Conservation (phyloP, 2,113 vertebrate species). For the Vimba vimba region DNA sequence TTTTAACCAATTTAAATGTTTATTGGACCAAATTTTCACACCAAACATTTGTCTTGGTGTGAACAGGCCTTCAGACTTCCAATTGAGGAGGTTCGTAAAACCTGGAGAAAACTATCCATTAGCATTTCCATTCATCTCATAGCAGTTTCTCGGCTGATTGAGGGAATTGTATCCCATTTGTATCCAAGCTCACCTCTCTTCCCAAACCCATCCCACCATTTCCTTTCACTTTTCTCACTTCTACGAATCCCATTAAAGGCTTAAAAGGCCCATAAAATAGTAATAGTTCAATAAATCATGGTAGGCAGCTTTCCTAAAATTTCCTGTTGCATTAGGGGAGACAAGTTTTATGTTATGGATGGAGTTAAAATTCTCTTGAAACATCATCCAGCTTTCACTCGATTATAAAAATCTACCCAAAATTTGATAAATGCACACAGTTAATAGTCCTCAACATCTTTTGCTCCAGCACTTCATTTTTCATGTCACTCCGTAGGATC, state of each 20-base stretch:
- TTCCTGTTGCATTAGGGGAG: conserved; percentile 40
- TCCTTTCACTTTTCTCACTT: neutral
- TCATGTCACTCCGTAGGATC: conserved; percentile 33
- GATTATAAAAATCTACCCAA: conserved; percentile 38
- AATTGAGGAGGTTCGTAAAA: too few relatives aligned
- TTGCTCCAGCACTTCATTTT: conserved; percentile 42
- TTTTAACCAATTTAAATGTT: too few relatives aligned
- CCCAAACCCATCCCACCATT: neutral
- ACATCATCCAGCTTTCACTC: neutral
- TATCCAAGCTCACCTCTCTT: neutral
- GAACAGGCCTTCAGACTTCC: too few relatives aligned
- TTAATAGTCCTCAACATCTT: conserved; percentile 55
- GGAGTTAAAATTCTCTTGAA: neutral
- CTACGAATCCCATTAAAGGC: neutral
- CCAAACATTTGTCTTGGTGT: too few relatives aligned
- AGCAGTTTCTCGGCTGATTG: neutral
- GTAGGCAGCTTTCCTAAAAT: neutral
- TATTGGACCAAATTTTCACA: too few relatives aligned
- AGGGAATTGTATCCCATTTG: neutral
- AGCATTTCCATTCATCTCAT: too few relatives aligned
- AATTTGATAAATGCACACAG: conserved; percentile 28
- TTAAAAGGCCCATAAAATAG: neutral
- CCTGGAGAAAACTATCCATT: too few relatives aligned
- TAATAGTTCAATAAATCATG: neutral
- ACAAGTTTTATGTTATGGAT: conserved; percentile 52